Percentiles rank a stretch among this genome's conserved stretches.
Evolutionary conservation across 2,888 invertebrate genomes (phyloP).

Genomic region (Drosophila mercatorum): DNA sequence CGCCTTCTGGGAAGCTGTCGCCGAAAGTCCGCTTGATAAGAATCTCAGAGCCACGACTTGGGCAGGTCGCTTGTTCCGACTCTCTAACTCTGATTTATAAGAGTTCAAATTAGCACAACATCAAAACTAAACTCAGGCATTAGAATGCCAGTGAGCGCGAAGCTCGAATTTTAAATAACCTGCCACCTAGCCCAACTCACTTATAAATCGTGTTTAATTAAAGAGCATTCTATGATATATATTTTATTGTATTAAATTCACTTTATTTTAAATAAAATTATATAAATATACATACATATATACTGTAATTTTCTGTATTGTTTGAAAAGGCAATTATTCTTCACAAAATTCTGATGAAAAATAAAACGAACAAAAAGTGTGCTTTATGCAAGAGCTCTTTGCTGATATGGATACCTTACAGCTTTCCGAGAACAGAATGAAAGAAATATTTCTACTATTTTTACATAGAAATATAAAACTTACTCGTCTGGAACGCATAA

Average conservation of each 20-base stretch:
- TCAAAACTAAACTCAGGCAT: slow-evolving; percentile 9
- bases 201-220: neutral
- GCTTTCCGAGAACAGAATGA: neutral
- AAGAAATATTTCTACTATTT: neutral
- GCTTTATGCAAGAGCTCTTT: neutral
- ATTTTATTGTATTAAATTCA: too few species aligned
- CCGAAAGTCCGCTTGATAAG: slow-evolving; percentile 33
- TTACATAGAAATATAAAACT: neutral
- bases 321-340: neutral
- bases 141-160: neutral
- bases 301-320: neutral
- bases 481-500: neutral
- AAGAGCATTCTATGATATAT: neutral
- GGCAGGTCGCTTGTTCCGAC: slow-evolving; percentile 15
- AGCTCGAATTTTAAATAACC: neutral
- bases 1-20: slow-evolving; percentile 61
- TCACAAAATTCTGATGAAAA: neutral
- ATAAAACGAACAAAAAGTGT: neutral
- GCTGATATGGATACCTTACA: neutral
- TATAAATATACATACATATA: neutral
- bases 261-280: neutral
- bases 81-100: slow-evolving; percentile 48
- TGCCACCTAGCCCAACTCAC: neutral
- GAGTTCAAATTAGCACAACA: slow-evolving; percentile 42
- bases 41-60: slow-evolving; percentile 34